Base-by-base conservation (phyloP, 2,888 invertebrate species). In the Proisotoma minuta region DNA sequence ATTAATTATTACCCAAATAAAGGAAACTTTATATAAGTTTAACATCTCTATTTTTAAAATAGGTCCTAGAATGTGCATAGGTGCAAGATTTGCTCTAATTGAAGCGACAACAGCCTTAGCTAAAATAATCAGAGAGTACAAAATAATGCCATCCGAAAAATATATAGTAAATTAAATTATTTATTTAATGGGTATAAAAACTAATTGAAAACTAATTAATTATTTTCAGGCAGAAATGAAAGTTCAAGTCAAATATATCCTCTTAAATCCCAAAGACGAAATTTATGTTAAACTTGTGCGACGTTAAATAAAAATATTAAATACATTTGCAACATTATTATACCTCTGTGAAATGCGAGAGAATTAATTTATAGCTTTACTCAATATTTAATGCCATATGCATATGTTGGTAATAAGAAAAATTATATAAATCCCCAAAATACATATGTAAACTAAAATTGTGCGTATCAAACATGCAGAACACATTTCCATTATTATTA, bases 21-120 rank as follows among this genome's bases (percentile, higher is more conserved):
- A 34, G 15, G 8, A 15, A 15, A 34, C 15, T 8, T 10, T 15
- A 34, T 34, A 10, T 34, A 34, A 34, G 8, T 8, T 34, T 15
- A 8, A 34, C 34, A 34, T 34, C 15, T 34, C 34, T 10, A 10
- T 34, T 34, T 34, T 34, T 34, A n/a, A n/a, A n/a, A n/a, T n/a
- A n/a, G n/a, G n/a, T n/a, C n/a, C 34, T 15, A 48, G 71, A 47
- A 73, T 73, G 72, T 73, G 73, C 28, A 69, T 73, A 50, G 72
- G 73, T 48, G 73, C 73, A 15, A 61, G 71, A 49, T 73, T 73
- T 57, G 73, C 73, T 3, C 58, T 73, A 26, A 68, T 73, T 22
- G 73, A 73, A 60, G 73, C 73, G 1, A 68, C 73, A 1, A 73
- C 71, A 12, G 68, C 69, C 12, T 58, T 72, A 10, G 67, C 73